Percentiles rank a stretch among this genome's conserved stretches.
Conservation (phyloP, 2,888 invertebrate genomes). For the Trichopria drosophilae region DNA sequence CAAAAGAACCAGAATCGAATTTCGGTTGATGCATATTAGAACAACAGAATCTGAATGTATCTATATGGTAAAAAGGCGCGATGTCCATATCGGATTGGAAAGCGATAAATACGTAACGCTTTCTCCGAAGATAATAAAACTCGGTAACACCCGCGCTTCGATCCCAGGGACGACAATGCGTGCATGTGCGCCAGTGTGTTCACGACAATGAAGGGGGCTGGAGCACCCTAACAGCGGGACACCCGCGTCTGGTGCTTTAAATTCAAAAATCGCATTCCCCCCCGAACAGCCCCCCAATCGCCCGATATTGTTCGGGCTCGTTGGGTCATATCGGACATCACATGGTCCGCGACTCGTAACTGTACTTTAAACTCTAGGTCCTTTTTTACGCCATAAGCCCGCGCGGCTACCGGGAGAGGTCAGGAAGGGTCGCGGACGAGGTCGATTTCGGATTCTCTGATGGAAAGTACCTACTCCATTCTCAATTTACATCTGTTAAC, state of each 20-base stretch:
- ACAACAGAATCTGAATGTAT: no score
- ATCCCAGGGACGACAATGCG: slow-evolving; percentile 17
- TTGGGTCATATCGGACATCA: slow-evolving; percentile 46
- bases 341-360: slow-evolving; percentile 39
- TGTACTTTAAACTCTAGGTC: slow-evolving; percentile 33
- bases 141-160: slow-evolving; percentile 29
- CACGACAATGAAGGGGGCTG: slow-evolving; percentile 15
- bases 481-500: no score
- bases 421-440: no score
- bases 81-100: no score
- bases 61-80: no score
- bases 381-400: slow-evolving; percentile 3
- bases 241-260: slow-evolving; percentile 49
- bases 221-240: slow-evolving; percentile 6
- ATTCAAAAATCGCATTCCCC: slow-evolving; percentile 55
- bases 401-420: no score
- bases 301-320: slow-evolving; percentile 48
- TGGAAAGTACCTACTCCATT: no score
- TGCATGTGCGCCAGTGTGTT: not conserved
- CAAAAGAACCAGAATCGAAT: no score
- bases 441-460: no score
- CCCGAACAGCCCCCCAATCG: slow-evolving; percentile 19
- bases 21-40: no score
- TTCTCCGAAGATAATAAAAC: slow-evolving; percentile 33
- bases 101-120: no score